Percentiles rank a stretch among this genome's conserved stretches.
Evolutionary conservation across 1,140 invertebrate species (phyloP).

Genomic region (Aricia agestis): DNA sequence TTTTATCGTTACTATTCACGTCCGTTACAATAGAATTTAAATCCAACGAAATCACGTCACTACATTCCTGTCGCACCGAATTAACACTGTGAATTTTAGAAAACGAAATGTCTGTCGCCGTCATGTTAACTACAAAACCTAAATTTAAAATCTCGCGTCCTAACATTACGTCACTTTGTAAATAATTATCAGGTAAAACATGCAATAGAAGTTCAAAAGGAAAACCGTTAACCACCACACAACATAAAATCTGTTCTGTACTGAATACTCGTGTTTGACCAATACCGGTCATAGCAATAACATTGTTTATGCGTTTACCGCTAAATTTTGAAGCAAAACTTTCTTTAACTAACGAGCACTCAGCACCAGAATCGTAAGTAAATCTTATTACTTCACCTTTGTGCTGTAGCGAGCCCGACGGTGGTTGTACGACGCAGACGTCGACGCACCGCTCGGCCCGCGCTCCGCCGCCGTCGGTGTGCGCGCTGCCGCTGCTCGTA

Average conservation of each 20-base stretch:
- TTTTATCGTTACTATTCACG: background rate
- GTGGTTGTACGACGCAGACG: background rate
- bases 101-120: constrained; percentile 22
- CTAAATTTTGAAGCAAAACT: constrained; percentile 8
- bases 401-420: background rate
- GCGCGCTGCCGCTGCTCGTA: background rate
- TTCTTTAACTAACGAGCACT: constrained; percentile 19
- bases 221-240: constrained; percentile 30
- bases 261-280: constrained; percentile 25
- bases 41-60: background rate
- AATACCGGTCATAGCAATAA: constrained; percentile 31
- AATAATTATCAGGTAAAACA: constrained; percentile 36
- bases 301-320: constrained; percentile 25
- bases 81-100: constrained; percentile 20
- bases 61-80: background rate
- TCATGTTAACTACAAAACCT: constrained; percentile 31
- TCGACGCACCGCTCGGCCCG: constrained; percentile 12
- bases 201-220: constrained; percentile 34
- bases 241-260: constrained; percentile 32
- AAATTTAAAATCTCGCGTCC: constrained; percentile 36
- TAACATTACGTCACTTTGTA: constrained; percentile 34
- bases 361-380: constrained; percentile 14
- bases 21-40: background rate
- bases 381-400: constrained; percentile 3
- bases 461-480: background rate